phyloP scores from a whole-genome alignment of 2,113 vertebrate species.

The Erythrolamprus reginae region DNA sequence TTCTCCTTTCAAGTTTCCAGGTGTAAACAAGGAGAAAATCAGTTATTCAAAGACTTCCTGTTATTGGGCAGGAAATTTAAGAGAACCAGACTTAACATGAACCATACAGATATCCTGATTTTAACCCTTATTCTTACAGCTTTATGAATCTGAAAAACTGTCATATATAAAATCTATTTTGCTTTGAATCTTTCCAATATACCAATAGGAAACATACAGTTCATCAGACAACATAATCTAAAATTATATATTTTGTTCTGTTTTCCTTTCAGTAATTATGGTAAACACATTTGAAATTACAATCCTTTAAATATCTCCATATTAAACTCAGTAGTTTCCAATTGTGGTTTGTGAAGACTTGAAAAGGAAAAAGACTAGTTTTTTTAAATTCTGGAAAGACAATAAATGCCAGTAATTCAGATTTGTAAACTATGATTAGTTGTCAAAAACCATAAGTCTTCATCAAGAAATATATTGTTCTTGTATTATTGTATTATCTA shows the following conservation, averaged over 20 bases:
- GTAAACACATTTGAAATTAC: not conserved
- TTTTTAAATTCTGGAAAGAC: conserved; percentile 21
- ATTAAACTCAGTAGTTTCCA: not conserved
- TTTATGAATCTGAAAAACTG: conserved; percentile 23
- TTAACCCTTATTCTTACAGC: conserved; percentile 25
- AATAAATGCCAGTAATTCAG: not conserved
- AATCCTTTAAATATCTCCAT: not conserved
- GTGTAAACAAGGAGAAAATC: conserved; percentile 36
- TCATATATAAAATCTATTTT: not conserved
- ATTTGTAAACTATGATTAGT: not conserved
- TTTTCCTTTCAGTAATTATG: not conserved
- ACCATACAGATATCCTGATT: not conserved
- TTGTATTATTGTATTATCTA: too few relatives aligned
- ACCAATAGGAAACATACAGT: not conserved
- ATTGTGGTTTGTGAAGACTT: conserved; percentile 1
- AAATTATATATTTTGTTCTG: not conserved
- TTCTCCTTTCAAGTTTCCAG: conserved; percentile 28
- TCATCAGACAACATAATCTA: not conserved
- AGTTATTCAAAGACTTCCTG: conserved; percentile 10
- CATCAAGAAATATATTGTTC: conserved; percentile 4
- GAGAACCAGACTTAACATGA: not conserved
- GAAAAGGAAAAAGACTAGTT: not conserved
- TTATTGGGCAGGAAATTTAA: not conserved
- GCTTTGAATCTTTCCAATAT: conserved; percentile 16
- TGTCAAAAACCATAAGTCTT: conserved; percentile 9